A percentile compares a stretch with the other conserved stretches of the same genome.
These are phyloP conservation scores for Xerus inauris DNA, from an alignment of 2,113 vertebrate genomes.

Conservation along the genomic window DNA sequence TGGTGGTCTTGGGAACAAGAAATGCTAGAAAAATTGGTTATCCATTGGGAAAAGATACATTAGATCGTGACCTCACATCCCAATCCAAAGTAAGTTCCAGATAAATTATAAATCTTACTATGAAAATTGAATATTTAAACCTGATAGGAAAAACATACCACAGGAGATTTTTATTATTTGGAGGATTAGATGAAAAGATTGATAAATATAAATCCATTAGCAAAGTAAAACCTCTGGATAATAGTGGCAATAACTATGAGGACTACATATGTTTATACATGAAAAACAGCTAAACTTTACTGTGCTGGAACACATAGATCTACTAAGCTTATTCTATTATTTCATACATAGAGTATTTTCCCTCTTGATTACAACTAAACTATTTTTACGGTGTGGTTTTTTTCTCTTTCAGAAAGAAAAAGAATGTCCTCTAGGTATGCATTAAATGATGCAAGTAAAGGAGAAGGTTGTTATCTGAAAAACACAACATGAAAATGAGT, in stretches of 20 bases:
- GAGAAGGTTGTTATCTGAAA: not conserved
- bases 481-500: not conserved
- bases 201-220: not conserved
- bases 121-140: constrained; percentile 12
- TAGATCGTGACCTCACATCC: not conserved
- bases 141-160: constrained; percentile 4
- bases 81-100: constrained; percentile 3
- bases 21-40: not conserved
- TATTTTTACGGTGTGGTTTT: not conserved
- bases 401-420: constrained; percentile 25
- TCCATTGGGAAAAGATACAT: not conserved
- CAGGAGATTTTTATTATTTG: constrained; percentile 1
- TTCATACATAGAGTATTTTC: not conserved
- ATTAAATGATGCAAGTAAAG: constrained; percentile 3
- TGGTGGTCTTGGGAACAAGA: not conserved
- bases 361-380: not conserved
- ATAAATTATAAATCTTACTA: constrained; percentile 4
- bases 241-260: not conserved
- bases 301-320: not conserved
- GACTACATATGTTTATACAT: not conserved
- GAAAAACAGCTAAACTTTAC: not conserved
- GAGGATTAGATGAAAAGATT: not conserved
- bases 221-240: not conserved
- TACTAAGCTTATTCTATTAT: not conserved
- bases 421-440: not conserved